Evolutionary conservation across 2,888 invertebrate species (phyloP).

Genomic region (Acleris holmiana): DNA sequence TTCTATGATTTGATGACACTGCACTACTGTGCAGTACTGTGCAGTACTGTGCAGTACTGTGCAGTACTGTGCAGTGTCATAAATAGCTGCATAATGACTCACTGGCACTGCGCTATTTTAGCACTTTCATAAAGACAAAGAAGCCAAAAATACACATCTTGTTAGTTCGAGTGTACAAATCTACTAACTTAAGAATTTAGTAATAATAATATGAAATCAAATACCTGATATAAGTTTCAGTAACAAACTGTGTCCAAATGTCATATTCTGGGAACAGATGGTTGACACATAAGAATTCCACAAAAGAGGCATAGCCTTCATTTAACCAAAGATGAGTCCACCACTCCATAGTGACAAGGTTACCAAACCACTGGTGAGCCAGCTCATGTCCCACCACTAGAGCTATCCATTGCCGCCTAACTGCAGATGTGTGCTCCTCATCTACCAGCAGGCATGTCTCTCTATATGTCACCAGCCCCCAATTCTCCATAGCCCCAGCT

Average conservation of each 20-base stretch:
- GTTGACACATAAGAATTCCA: conserved; percentile 96
- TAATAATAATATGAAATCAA: conserved; percentile 17
- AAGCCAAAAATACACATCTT: conserved; percentile 10
- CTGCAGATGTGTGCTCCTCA: conserved; percentile 94
- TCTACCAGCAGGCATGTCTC: conserved; percentile 96
- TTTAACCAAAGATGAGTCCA: conserved; percentile 99
- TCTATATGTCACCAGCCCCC: conserved; percentile 97
- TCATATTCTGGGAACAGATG: conserved; percentile 97
- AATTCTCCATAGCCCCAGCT: conserved; percentile 99
- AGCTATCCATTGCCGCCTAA: conserved; percentile 93
- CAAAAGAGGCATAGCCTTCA: conserved; percentile 98
- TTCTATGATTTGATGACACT: conserved; percentile 36
- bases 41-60: too few species aligned
- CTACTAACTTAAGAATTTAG: not conserved
- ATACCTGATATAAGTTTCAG: conserved; percentile 90
- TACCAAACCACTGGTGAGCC: conserved; percentile 99
- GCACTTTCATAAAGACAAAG: conserved; percentile 25
- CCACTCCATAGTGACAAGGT: conserved; percentile 99
- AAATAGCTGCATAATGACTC: not conserved
- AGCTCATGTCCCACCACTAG: conserved; percentile 96
- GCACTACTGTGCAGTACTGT: conserved; percentile 12
- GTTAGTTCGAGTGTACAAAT: conserved; percentile 4
- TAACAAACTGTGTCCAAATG: conserved; percentile 98
- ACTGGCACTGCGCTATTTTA: conserved; percentile 24
- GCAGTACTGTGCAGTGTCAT: too few species aligned